phyloP scores from a whole-genome alignment of 1,140 invertebrate genomes.

The Drosophila tristis region DNA sequence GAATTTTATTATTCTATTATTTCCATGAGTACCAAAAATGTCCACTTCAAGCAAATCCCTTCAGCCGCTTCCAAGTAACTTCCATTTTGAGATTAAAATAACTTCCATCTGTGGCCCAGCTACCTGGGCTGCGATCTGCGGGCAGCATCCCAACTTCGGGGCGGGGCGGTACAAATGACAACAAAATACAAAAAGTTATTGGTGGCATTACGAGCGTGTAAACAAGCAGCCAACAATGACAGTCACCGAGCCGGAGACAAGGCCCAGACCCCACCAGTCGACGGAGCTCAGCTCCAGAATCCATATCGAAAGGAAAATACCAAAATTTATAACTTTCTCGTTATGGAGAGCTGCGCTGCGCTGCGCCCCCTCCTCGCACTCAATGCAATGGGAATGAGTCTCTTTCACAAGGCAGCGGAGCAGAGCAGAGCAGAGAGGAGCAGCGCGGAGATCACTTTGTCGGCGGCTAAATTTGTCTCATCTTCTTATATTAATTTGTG shows the following conservation, averaged over 20 bases:
- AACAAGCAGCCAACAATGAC: conserved; percentile 76
- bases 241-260: conserved; percentile 25
- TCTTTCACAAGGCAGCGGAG: not conserved
- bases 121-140: conserved; percentile 2
- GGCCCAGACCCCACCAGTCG: conserved; percentile 72
- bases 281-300: conserved; percentile 13
- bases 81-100: conserved; percentile 22
- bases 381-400: conserved; percentile 27
- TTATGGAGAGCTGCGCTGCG: conserved; percentile 57
- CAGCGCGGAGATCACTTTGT: conserved; percentile 58
- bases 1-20: too few species aligned
- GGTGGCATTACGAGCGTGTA: conserved; percentile 70
- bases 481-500: conserved; percentile 82
- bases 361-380: not conserved
- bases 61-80: not conserved
- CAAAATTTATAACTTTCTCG: conserved; percentile 83
- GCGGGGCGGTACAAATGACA: conserved; percentile 40
- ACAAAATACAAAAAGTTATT: conserved; percentile 62
- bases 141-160: conserved; percentile 8
- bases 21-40: not conserved
- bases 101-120: not conserved
- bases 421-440: not conserved
- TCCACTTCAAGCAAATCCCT: not conserved
- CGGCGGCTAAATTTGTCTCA: conserved; percentile 81
- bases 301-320: conserved; percentile 65